Evolutionary conservation across 1,140 invertebrate genomes (phyloP).

Genomic region (Bombus vancouverensis): DNA sequence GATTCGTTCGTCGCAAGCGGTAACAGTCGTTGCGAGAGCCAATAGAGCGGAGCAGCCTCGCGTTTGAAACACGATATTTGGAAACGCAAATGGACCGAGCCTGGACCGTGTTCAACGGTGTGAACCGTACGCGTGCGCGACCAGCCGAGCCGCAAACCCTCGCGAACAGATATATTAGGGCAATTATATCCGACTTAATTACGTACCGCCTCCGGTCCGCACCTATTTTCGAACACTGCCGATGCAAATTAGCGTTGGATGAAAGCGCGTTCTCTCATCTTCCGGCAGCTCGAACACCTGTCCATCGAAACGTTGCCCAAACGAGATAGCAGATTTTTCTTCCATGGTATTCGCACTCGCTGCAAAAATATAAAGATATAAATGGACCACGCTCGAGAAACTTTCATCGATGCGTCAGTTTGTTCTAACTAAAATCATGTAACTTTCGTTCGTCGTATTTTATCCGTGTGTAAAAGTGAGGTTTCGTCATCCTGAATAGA

Average conservation of each 20-base stretch:
- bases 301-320: background rate
- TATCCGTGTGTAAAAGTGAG: too few species aligned
- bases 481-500: too few species aligned
- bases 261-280: background rate
- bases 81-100: constrained; percentile 50
- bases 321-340: background rate
- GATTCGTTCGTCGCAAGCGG: background rate
- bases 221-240: constrained; percentile 28
- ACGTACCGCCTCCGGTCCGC: constrained; percentile 57
- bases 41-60: background rate
- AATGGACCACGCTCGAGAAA: too few species aligned
- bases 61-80: constrained; percentile 59
- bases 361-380: too few species aligned
- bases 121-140: constrained; percentile 11
- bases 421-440: too few species aligned
- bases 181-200: constrained; percentile 74
- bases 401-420: too few species aligned
- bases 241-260: constrained; percentile 27
- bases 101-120: background rate
- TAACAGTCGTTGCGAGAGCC: background rate
- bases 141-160: background rate
- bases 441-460: too few species aligned
- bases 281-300: background rate
- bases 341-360: too few species aligned
- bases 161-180: constrained; percentile 62